Conservation (phyloP, 2,888 invertebrate genomes). For the Julus scanicus region DNA sequence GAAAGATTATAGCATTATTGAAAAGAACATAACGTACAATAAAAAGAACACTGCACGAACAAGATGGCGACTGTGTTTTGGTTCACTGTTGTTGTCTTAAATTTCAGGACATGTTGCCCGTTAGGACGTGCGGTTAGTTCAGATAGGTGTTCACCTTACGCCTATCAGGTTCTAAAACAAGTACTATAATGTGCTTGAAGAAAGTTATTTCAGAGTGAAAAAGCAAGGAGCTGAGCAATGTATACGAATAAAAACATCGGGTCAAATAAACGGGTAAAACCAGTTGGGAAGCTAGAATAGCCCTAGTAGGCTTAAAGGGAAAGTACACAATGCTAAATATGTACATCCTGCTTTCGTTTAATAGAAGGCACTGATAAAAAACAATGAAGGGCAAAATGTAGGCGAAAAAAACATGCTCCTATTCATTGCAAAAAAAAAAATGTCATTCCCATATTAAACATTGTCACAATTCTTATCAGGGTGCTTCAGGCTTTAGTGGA, state of each 20-base stretch:
- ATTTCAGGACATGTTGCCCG: background rate
- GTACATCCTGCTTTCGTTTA: conserved; percentile 8
- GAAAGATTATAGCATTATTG: too few relatives aligned
- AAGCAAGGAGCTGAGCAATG: background rate
- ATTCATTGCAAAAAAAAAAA: background rate
- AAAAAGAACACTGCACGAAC: too few relatives aligned
- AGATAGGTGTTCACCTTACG: background rate
- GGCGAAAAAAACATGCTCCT: background rate
- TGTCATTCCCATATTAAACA: background rate
- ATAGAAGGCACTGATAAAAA: background rate
- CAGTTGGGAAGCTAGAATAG: background rate
- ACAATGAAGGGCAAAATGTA: conserved; percentile 20
- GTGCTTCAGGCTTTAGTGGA: background rate
- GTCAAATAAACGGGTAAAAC: conserved; percentile 36
- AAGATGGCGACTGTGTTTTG: too few relatives aligned
- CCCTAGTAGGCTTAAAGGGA: background rate
- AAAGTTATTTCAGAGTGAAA: background rate
- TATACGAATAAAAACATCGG: background rate
- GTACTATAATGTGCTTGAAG: background rate
- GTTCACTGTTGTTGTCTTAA: background rate
- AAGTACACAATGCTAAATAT: background rate
- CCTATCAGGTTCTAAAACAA: background rate
- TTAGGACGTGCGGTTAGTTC: background rate
- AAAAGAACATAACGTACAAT: too few relatives aligned
- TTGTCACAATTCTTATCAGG: background rate